A percentile compares a stretch with the other conserved stretches of the same genome.
phyloP scores from a whole-genome alignment of 2,113 vertebrate species.

The Pomatorhinus ruficollis region DNA sequence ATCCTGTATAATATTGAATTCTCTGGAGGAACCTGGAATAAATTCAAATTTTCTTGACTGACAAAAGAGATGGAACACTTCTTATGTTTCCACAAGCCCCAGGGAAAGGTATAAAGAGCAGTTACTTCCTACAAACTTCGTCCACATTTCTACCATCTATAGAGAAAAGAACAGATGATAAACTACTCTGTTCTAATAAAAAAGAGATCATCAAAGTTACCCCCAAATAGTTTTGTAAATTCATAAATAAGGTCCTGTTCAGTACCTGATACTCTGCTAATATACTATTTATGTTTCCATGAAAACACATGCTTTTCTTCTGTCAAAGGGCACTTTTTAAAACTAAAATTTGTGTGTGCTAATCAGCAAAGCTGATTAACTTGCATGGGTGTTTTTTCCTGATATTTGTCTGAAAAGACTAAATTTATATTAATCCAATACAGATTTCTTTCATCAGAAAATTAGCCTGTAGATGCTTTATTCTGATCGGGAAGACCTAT shows the following conservation, averaged over 20 bases:
- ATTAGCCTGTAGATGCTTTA: not conserved
- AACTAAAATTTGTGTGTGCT: not conserved
- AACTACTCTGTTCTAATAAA: not conserved
- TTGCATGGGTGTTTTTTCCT: not conserved
- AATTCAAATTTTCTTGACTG: not conserved
- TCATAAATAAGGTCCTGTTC: not conserved
- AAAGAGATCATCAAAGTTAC: not conserved
- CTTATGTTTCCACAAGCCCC: not conserved
- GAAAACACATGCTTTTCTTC: not conserved
- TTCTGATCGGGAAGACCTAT: not conserved
- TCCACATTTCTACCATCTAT: not conserved
- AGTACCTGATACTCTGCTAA: not conserved
- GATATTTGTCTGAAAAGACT: not conserved
- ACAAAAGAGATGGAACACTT: not conserved
- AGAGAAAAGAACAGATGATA: not conserved
- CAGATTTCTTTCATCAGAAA: not conserved
- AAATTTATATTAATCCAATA: not conserved
- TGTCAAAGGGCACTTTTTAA: not conserved
- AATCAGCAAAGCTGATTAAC: not conserved
- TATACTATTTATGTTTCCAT: not conserved
- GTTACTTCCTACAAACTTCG: not conserved
- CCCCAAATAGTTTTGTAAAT: not conserved
- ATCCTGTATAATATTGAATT: not conserved
- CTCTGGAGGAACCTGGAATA: not conserved
- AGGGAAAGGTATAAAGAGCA: not conserved